Evolutionary conservation across 2,797 vertebrate genomes (phyloP).

Genomic region (Okamejei kenojei): DNA sequence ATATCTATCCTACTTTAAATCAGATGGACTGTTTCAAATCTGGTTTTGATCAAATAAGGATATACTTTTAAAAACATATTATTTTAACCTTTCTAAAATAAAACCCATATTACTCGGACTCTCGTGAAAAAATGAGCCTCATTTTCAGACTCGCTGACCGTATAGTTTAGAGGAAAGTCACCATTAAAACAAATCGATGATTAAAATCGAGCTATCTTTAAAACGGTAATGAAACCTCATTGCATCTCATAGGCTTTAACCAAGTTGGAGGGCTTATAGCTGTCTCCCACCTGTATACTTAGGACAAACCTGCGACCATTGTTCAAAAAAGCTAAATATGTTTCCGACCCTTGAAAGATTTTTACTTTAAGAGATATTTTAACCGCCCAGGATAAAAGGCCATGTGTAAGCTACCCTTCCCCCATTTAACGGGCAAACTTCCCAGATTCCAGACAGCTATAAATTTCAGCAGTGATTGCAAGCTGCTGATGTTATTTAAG

Average conservation of each 20-base stretch:
- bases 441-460: conserved; percentile 15
- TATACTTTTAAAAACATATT: not conserved
- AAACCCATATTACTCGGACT: not conserved
- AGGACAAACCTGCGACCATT: not conserved
- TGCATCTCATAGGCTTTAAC: not conserved
- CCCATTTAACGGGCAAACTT: conserved; percentile 3
- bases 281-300: not conserved
- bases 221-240: not conserved
- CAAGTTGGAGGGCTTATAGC: not conserved
- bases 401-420: conserved; percentile 17
- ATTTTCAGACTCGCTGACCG: not conserved
- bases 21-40: no score
- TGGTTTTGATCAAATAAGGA: not conserved
- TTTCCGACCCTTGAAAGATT: not conserved
- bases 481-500: conserved; percentile 32
- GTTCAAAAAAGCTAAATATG: not conserved
- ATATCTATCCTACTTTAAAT: not conserved
- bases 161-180: not conserved
- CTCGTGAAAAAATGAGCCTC: not conserved
- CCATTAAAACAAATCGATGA: not conserved
- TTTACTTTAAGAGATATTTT: not conserved
- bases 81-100: not conserved
- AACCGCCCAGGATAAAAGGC: not conserved
- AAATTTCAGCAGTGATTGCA: conserved; percentile 36
- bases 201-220: not conserved